phyloP scores from a whole-genome alignment of 37 sponge, comb jelly and placozoan genomes.

The Cladorhizidae sp. region DNA sequence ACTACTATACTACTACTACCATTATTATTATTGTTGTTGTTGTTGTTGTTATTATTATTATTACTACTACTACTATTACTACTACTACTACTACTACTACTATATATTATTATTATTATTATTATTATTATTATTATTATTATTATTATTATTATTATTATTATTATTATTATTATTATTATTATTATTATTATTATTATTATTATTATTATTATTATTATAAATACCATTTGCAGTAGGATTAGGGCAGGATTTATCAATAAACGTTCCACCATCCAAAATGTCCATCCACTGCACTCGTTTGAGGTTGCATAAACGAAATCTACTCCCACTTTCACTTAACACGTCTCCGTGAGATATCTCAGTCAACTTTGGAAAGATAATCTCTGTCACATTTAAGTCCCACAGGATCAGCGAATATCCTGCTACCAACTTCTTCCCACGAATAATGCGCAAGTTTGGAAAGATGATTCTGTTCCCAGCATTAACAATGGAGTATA shows the following conservation, averaged over 20 bases:
- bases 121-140: too few relatives aligned
- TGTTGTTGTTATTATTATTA: too few relatives aligned
- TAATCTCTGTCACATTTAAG: slow-evolving; percentile 11
- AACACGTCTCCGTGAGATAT: slow-evolving; percentile 40
- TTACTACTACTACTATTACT: too few relatives aligned
- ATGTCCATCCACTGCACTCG: slow-evolving; percentile 72
- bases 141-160: too few relatives aligned
- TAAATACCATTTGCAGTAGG: not conserved
- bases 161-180: too few relatives aligned
- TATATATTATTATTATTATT: too few relatives aligned
- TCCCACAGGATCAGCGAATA: slow-evolving; percentile 14
- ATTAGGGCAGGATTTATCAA: not conserved
- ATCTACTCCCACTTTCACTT: slow-evolving; percentile 11
- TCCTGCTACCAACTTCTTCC: not conserved
- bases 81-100: too few relatives aligned
- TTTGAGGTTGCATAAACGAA: slow-evolving; percentile 33
- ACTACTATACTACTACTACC: too few relatives aligned
- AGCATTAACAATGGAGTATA: slow-evolving; percentile 16
- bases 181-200: too few relatives aligned
- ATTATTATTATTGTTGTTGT: too few relatives aligned
- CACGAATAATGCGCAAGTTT: slow-evolving; percentile 58
- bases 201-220: too few relatives aligned
- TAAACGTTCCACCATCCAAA: slow-evolving; percentile 5
- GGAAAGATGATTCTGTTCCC: slow-evolving; percentile 46
- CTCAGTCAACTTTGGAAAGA: slow-evolving; percentile 60